These are phyloP conservation scores for Pampus argenteus DNA, from an alignment of 2,797 vertebrate genomes.

Conservation along the genomic window DNA sequence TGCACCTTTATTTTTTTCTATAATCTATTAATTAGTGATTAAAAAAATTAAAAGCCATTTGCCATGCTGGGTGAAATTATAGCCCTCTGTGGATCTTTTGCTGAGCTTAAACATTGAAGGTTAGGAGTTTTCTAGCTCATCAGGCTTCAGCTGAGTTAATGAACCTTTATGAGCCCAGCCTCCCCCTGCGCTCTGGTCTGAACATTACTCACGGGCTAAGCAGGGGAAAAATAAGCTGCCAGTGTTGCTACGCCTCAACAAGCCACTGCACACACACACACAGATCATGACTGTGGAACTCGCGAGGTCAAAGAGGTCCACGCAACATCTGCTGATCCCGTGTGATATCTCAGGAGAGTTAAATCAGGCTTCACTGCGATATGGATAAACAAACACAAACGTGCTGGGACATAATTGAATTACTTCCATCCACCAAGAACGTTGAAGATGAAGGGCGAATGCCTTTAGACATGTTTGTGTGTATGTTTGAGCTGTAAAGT, in stretches of 20 bases:
- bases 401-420: slow-evolving; percentile 74
- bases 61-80: slow-evolving; percentile 37
- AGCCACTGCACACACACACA: slow-evolving; percentile 51
- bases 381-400: slow-evolving; percentile 78
- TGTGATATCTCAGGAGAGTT: slow-evolving; percentile 67
- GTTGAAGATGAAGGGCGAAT: slow-evolving; percentile 46
- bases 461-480: slow-evolving; percentile 64
- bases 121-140: slow-evolving; percentile 77
- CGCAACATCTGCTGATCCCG: slow-evolving; percentile 77
- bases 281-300: slow-evolving; percentile 67
- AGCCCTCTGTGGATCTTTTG: slow-evolving; percentile 50
- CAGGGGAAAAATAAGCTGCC: slow-evolving; percentile 64
- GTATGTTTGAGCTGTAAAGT: slow-evolving; percentile 50
- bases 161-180: slow-evolving; percentile 71
- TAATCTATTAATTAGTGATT: slow-evolving; percentile 14
- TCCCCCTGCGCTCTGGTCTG: slow-evolving; percentile 59
- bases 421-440: slow-evolving; percentile 65
- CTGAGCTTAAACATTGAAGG: slow-evolving; percentile 56
- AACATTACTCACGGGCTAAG: slow-evolving; percentile 70
- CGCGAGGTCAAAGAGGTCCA: slow-evolving; percentile 64
- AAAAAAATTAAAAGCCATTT: slow-evolving; percentile 32
- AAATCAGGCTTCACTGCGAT: slow-evolving; percentile 64
- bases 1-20: slow-evolving; percentile 1
- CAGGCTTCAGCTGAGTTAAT: slow-evolving; percentile 77
- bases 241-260: slow-evolving; percentile 68